Base-by-base conservation (phyloP, 2,113 vertebrate genomes). In the Syrmaticus mikado region DNA sequence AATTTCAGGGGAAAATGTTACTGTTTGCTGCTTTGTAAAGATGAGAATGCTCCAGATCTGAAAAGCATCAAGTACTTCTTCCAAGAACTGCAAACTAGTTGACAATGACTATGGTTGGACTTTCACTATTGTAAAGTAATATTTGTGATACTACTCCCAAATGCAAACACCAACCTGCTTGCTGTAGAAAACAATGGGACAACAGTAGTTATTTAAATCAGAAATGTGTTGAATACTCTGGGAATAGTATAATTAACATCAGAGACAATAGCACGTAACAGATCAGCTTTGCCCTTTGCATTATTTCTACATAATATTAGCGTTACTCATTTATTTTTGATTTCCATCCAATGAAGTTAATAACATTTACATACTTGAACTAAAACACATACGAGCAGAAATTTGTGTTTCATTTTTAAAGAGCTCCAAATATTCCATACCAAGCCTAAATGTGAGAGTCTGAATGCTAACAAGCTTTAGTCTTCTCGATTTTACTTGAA, bases 251-350 rank as follows among this genome's bases (percentile, higher is more conserved):
- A 85, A 65, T 52, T 75, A 78, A 52, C 20, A 43, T 0, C 11
- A 50, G 25, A 6, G 14, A 1, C 24, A 0, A 3, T 4, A 70
- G 19, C 6, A 5, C 2, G 6, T 19, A 75, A 50, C 1, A 3
- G 8, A 32, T 67, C 8, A 41, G 15, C 5, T 77, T 30, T 55
- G 19, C 21, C 4, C 62, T 90, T 68, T 32, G 28, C 85, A 45
- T 70, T 58, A 45, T 84, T 86, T 83, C 81, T 77, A 28, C 6
- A 8, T 41, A 12, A 1, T 38, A 38, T 43, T 71, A 41, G 38
- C 67, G 27, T 40, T 6, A 62, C 3, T 36, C 8, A 46, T 67
- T 76, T 41, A 45, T 3, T 58, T 32, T 66, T 41, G 13, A 46
- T 88, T 86, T 74, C 7, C 38, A 34, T 36, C 20, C 3, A 67